Evolutionary conservation across 2,113 vertebrate species (phyloP), one percentile per base, ranked within the genome.

Genomic region (Podarcis raffonei): DNA sequence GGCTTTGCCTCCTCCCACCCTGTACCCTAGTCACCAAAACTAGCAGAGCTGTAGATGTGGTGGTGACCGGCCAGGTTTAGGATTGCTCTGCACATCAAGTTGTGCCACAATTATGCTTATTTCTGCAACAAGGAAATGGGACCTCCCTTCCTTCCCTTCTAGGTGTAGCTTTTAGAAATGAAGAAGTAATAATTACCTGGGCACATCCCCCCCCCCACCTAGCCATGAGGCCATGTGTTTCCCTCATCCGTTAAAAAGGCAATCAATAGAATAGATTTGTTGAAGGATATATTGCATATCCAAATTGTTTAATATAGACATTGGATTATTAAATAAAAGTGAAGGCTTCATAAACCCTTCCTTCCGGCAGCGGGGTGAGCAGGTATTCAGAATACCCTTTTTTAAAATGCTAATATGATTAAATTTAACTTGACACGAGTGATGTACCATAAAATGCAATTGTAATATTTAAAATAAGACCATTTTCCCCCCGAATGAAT

Each of bases 371-470:
- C 5, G 62, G 32, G 89, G 27, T 86, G 89, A 94, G 82, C 82
- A 94, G 82, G 13, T 89, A 89, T 91, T 92, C 32, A 87, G 71
- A 0, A 86, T 90, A 91, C 79, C n/a, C 6, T 32, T 72, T 72
- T 92, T 91, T 82, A 91, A 91, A 53, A 74, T 48, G 15, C 80
- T 88, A 91, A 90, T 92, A 74, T 88, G 90, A 93, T 94, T 94
- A 93, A 94, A 95, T 95, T 91, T 91, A 92, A 91, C 90, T 93
- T 93, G 90, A 94, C 94, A 90, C 76, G 25, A 87, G 83, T 68
- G 91, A 91, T 91, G 85, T 90, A 90, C 90, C 89, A 1, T 87
- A 86, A 89, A 89, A 59, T n/a, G 48, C 91, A 88, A 86, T 93
- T 89, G 75, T 92, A 91, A 93, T 93, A 84, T 90, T 93, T 93